Base-by-base conservation (phyloP, 37 sponge, comb jelly and placozoan genomes). In the Crambe crambe region DNA sequence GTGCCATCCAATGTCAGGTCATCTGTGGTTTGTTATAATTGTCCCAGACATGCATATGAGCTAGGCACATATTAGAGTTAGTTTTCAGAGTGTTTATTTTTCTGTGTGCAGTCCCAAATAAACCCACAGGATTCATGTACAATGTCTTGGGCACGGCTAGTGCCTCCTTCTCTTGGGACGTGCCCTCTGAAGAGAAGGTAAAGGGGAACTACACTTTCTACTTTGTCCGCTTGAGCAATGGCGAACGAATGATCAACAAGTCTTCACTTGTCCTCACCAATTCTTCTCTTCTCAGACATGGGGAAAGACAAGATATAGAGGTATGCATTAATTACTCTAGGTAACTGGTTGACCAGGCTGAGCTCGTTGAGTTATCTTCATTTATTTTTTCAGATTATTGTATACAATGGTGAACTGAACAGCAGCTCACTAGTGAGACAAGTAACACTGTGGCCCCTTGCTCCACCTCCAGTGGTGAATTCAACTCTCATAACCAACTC, bases 321-420 rank as follows among this genome's bases (percentile, higher is more conserved):
- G 63, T 61, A 20, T 30, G 63, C 26, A 62, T 23, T 8, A 8
- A 62, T 20, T 62, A 62, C n/a, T 18, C 30, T n/a, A n/a, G n/a
- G n/a, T n/a, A n/a, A n/a, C n/a, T n/a, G n/a, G n/a, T n/a, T n/a
- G n/a, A n/a, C n/a, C n/a, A n/a, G n/a, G n/a, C n/a, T n/a, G n/a
- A n/a, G n/a, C n/a, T n/a, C n/a, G n/a, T n/a, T n/a, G n/a, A 12
- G 51, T 12, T 15, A 12, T 47, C 12, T 47, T 47, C 12, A 47
- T 38, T 62, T 35, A 6, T 26, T 30, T 77, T 23, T 9, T 0
- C 82, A 84, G 85, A 77, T 84, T 68, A 31, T 36, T 20, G 34
- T 56, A 12, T 76, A 56, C 30, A 84, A 84, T 76, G 61, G 59
- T 23, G 71, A 26, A 2, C 18, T 70, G 12, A 84, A 76, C 70